These are phyloP conservation scores for Mellivora capensis DNA, from an alignment of 2,113 vertebrate genomes.

Conservation along the genomic window DNA sequence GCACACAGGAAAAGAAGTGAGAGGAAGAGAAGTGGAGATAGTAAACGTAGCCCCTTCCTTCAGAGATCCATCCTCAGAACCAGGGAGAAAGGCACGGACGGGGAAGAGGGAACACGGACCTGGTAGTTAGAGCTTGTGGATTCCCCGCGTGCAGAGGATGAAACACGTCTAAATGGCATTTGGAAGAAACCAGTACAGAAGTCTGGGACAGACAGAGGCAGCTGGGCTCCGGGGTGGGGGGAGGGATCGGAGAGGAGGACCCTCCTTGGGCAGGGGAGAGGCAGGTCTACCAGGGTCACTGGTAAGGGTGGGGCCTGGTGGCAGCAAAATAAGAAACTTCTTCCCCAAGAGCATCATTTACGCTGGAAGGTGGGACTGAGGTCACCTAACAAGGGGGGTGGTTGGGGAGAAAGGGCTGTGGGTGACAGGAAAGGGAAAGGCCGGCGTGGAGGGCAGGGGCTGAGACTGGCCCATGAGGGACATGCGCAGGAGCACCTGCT, in stretches of 20 bases:
- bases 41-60: background rate
- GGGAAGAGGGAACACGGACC: background rate
- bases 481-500: background rate
- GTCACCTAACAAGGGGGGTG: background rate
- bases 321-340: background rate
- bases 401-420: background rate
- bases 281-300: background rate
- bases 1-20: background rate
- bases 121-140: background rate
- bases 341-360: background rate
- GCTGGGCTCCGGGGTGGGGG: too few relatives aligned
- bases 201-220: background rate
- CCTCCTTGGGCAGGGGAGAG: too few relatives aligned
- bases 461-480: too few relatives aligned
- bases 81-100: background rate
- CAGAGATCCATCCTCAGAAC: background rate
- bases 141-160: background rate
- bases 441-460: too few relatives aligned
- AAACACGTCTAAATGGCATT: background rate
- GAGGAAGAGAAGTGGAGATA: background rate
- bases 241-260: too few relatives aligned
- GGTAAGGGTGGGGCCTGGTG: rapidly evolving
- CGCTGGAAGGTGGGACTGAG: background rate
- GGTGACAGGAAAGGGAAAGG: background rate
- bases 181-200: background rate